Percentiles rank a stretch among this genome's conserved stretches.
phyloP scores from a whole-genome alignment of 2,797 vertebrate species.

The Serranus cabrilla region DNA sequence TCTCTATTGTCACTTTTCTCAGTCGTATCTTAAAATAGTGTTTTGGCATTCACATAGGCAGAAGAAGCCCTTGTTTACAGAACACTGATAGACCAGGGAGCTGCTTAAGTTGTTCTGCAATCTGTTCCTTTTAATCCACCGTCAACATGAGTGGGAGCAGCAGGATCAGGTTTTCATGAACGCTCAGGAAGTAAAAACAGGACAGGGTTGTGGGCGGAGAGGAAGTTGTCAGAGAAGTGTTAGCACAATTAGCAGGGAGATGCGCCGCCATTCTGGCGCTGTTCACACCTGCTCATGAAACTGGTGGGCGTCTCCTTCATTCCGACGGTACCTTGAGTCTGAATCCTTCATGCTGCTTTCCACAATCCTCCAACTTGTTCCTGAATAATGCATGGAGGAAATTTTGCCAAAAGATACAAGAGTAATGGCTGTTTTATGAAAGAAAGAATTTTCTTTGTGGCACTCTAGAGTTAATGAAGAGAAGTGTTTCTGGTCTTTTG shows the following conservation, averaged over 20 bases:
- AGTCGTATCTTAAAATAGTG: slow-evolving; percentile 40
- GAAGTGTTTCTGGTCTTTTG: slow-evolving; percentile 34
- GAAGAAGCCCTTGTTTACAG: slow-evolving; percentile 61
- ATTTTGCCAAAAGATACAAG: neutral
- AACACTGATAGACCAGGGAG: slow-evolving; percentile 36
- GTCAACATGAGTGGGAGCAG: slow-evolving; percentile 67
- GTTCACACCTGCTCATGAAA: slow-evolving; percentile 57
- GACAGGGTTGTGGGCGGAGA: slow-evolving; percentile 58
- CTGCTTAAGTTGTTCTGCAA: slow-evolving; percentile 58
- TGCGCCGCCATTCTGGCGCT: slow-evolving; percentile 20
- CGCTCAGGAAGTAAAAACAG: slow-evolving; percentile 61
- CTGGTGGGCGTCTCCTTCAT: slow-evolving; percentile 35
- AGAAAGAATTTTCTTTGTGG: slow-evolving; percentile 18
- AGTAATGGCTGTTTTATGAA: slow-evolving; percentile 25
- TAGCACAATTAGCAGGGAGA: slow-evolving; percentile 63
- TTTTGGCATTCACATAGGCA: slow-evolving; percentile 32
- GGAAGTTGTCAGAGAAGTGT: slow-evolving; percentile 67
- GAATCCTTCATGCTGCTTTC: slow-evolving; percentile 27
- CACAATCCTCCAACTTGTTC: slow-evolving; percentile 33
- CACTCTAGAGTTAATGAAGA: slow-evolving; percentile 31
- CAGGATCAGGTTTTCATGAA: slow-evolving; percentile 39
- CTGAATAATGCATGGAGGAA: neutral
- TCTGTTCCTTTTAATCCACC: slow-evolving; percentile 68
- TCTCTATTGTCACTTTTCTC: slow-evolving; percentile 21
- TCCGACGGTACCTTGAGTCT: slow-evolving; percentile 44